Conservation (phyloP, 2,797 vertebrate species). For the Myotis myotis region DNA sequence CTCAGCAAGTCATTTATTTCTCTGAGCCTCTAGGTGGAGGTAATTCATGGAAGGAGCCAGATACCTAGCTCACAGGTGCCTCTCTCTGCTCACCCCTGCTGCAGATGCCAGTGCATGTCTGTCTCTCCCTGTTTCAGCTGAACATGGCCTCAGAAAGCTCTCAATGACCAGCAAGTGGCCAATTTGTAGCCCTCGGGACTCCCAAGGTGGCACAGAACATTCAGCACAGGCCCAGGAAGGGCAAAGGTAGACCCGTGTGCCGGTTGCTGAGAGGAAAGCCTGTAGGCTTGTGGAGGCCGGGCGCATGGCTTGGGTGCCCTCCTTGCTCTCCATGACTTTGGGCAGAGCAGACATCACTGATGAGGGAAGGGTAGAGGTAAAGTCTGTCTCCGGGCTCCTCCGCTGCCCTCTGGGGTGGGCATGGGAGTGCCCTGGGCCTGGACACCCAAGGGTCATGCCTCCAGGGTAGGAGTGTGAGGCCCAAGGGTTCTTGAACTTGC, state of each 20-base stretch:
- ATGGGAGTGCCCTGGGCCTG: neutral
- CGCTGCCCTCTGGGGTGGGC: neutral
- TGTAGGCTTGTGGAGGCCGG: neutral
- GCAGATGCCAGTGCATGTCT: no score
- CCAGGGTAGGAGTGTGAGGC: neutral
- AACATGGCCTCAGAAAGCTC: neutral
- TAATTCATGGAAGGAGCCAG: neutral
- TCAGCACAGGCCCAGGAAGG: neutral
- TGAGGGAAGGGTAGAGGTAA: neutral
- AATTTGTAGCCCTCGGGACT: neutral
- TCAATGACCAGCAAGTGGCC: neutral
- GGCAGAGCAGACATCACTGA: neutral
- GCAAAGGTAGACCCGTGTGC: neutral
- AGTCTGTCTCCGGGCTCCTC: neutral
- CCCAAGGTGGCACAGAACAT: neutral
- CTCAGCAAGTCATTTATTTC: neutral
- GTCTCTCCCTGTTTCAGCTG: neutral
- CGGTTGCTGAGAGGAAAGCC: neutral
- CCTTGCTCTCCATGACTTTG: neutral
- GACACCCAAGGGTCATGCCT: neutral
- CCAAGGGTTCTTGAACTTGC: neutral
- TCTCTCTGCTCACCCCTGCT: neutral
- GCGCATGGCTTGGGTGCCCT: neutral
- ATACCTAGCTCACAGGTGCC: neutral
- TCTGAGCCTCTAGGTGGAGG: neutral